These are phyloP conservation scores for Megaceryle torquata DNA, from an alignment of 2,113 vertebrate genomes.

Conservation along the genomic window DNA sequence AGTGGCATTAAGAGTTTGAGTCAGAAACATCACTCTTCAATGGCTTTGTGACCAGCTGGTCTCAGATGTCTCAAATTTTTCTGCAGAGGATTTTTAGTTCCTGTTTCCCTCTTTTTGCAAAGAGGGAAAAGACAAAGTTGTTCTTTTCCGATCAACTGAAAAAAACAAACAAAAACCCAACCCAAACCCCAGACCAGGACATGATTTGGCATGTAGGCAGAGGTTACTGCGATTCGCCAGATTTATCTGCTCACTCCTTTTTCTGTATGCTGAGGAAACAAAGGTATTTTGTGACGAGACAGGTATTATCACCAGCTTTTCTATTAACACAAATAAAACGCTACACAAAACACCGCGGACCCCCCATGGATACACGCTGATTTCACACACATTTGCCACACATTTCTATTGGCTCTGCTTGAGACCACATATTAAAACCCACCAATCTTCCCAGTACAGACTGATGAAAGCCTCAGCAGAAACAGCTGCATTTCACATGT, in stretches of 20 bases:
- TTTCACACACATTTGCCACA: conserved; percentile 81
- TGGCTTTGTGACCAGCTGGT: not conserved
- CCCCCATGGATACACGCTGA: conserved; percentile 63
- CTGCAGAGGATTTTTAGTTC: not conserved
- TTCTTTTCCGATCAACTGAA: not conserved
- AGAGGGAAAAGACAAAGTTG: too few relatives aligned
- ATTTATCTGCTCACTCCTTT: not conserved
- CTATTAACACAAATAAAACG: conserved; percentile 58
- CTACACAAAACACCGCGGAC: not conserved
- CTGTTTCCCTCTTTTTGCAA: not conserved
- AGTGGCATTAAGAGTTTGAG: not conserved
- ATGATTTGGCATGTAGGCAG: not conserved
- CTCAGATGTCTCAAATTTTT: not conserved
- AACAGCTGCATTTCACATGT: conserved; percentile 81
- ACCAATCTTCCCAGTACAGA: conserved; percentile 80
- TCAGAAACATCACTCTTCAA: not conserved
- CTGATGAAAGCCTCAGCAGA: conserved; percentile 81
- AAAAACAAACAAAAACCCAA: not conserved
- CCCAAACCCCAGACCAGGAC: not conserved
- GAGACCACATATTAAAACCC: conserved; percentile 82
- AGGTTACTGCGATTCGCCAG: not conserved
- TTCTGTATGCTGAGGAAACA: not conserved
- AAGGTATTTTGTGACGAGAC: conserved; percentile 11
- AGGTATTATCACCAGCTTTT: conserved; percentile 51
- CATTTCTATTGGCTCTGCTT: conserved; percentile 76